phyloP scores from a whole-genome alignment of 2,888 invertebrate species.

The Xestia ashworthii region DNA sequence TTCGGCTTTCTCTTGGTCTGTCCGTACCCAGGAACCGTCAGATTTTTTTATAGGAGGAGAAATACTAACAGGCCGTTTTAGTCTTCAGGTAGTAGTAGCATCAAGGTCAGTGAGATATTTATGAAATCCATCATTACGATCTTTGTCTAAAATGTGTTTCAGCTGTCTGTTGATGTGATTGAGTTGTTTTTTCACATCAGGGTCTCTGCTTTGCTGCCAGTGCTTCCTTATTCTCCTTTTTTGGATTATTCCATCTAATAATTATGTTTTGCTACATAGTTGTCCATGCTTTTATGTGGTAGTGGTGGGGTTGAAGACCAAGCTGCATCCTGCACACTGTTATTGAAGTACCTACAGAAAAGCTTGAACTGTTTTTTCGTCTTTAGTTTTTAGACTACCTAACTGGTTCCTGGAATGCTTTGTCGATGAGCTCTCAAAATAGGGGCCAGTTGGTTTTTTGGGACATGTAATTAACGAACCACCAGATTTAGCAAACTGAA shows the following conservation, averaged over 20 bases:
- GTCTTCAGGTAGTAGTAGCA: background rate
- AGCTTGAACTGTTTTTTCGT: too few species aligned
- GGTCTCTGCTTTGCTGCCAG: constrained; percentile 29
- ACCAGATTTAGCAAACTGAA: too few species aligned
- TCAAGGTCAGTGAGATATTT: background rate
- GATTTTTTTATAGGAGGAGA: background rate
- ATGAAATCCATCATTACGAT: background rate
- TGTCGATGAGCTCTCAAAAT: too few species aligned
- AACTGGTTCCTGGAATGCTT: too few species aligned
- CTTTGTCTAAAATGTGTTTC: background rate
- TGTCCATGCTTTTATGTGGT: background rate
- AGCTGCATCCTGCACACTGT: background rate
- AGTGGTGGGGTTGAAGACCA: background rate
- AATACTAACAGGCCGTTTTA: background rate
- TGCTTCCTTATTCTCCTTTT: constrained; percentile 29
- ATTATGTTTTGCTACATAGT: constrained; percentile 15
- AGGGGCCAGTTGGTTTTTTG: too few species aligned
- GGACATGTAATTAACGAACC: too few species aligned
- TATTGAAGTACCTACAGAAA: background rate
- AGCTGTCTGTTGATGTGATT: constrained; percentile 22
- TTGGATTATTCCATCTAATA: constrained; percentile 16
- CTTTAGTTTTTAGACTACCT: too few species aligned
- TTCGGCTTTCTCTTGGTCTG: background rate
- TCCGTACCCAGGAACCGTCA: background rate
- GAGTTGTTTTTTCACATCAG: constrained; percentile 21